Evolutionary conservation across 2,888 invertebrate genomes (phyloP).

Genomic region (Acholoe squamosa): DNA sequence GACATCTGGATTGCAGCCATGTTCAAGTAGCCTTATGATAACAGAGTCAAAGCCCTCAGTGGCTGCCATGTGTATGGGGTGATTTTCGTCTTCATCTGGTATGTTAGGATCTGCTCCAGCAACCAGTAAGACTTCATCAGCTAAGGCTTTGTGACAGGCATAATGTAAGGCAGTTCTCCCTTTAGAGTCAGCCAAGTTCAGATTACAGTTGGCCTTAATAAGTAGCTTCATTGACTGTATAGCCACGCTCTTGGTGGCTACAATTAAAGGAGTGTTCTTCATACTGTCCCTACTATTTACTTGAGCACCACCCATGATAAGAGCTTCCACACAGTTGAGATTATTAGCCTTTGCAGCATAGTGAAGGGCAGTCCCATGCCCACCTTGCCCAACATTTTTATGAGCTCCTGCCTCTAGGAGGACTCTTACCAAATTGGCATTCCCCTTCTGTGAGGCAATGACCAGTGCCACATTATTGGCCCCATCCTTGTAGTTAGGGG

Average conservation of each 20-base stretch:
- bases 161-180: slow-evolving; percentile 85
- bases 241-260: slow-evolving; percentile 71
- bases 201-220: slow-evolving; percentile 65
- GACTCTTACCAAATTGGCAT: not conserved
- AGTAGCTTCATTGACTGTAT: slow-evolving; percentile 54
- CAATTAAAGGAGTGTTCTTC: slow-evolving; percentile 77
- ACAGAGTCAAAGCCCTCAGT: slow-evolving; percentile 80
- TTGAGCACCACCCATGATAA: slow-evolving; percentile 74
- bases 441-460: slow-evolving; percentile 67
- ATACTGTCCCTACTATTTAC: slow-evolving; percentile 72
- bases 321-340: slow-evolving; percentile 71
- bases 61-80: slow-evolving; percentile 79
- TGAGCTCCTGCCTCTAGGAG: not conserved
- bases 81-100: slow-evolving; percentile 77
- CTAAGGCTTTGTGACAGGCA: slow-evolving; percentile 77
- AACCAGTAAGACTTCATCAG: slow-evolving; percentile 74
- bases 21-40: slow-evolving; percentile 72
- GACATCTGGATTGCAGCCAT: slow-evolving; percentile 76
- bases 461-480: slow-evolving; percentile 72
- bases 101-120: slow-evolving; percentile 78
- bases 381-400: not conserved
- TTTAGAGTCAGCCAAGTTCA: slow-evolving; percentile 76
- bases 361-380: slow-evolving; percentile 11
- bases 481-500: slow-evolving; percentile 70
- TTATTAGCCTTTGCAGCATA: slow-evolving; percentile 63